phyloP scores from a whole-genome alignment of 2,888 invertebrate species.

The Mylabris sibirica region DNA sequence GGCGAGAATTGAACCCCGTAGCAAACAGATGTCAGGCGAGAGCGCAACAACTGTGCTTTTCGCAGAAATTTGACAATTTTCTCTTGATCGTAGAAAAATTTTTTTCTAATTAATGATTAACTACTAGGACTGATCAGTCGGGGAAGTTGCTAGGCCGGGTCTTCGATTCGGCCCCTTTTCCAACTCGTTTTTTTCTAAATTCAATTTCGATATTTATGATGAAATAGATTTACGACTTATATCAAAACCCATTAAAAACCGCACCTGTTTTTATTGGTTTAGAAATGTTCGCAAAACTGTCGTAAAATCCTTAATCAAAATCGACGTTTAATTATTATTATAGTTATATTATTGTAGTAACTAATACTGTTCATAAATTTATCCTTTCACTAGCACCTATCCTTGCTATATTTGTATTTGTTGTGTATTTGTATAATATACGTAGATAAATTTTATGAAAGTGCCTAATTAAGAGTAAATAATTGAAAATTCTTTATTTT shows the following conservation, averaged over 20 bases:
- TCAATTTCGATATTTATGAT: conserved; percentile 1
- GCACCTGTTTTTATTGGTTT: conserved; percentile 5
- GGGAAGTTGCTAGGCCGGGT: no score
- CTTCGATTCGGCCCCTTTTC: no score
- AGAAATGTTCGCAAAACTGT: conserved; percentile 8
- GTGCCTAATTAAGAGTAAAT: not conserved
- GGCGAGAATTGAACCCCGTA: no score
- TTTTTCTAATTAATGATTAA: no score
- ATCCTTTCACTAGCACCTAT: conserved; percentile 28
- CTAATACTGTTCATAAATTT: conserved; percentile 22
- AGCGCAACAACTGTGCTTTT: no score
- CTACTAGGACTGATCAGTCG: no score
- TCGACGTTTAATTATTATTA: conserved; percentile 1
- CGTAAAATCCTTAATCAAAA: conserved; percentile 9
- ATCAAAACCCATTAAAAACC: conserved; percentile 1
- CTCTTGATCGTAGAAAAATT: no score
- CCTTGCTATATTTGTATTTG: conserved; percentile 2
- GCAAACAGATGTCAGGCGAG: no score
- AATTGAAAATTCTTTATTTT: not conserved
- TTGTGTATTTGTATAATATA: not conserved
- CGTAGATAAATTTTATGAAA: not conserved
- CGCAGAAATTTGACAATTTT: no score
- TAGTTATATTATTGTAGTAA: conserved; percentile 4
- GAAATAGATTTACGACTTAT: conserved; percentile 6
- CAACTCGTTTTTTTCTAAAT: no score